Conservation (phyloP, 64 coral and sea anemone genomes). For the Montipora cactus region DNA sequence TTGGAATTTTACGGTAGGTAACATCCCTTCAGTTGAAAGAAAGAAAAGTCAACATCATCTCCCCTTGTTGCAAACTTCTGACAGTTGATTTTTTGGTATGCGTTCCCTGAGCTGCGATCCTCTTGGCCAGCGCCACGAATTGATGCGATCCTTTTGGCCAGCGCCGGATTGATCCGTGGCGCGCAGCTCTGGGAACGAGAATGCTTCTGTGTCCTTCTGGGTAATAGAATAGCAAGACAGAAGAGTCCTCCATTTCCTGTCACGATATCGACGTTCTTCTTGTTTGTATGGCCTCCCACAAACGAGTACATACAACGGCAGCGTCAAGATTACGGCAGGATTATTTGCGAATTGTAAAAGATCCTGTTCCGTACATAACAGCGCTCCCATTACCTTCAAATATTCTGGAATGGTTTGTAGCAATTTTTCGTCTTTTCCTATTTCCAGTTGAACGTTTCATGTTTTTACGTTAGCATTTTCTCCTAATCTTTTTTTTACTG, state of each 20-base stretch:
- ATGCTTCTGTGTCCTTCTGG: too few species aligned
- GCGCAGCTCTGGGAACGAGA: not conserved
- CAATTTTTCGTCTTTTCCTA: not conserved
- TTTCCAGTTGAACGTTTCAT: not conserved
- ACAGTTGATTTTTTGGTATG: too few species aligned
- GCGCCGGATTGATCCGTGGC: too few species aligned
- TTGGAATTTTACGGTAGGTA: too few species aligned
- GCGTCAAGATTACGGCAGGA: constrained; percentile 95
- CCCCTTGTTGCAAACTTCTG: too few species aligned
- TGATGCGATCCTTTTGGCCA: too few species aligned
- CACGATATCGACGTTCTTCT: not conserved
- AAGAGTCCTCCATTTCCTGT: not conserved
- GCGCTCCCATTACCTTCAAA: constrained; percentile 94
- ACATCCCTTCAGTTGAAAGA: too few species aligned
- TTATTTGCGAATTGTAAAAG: constrained; percentile 92
- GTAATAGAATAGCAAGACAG: not conserved
- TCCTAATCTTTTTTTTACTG: not conserved
- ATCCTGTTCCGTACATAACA: constrained; percentile 96
- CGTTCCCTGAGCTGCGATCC: too few species aligned
- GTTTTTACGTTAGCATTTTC: not conserved
- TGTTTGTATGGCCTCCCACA: constrained; percentile 84
- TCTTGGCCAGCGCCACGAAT: too few species aligned
- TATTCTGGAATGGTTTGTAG: constrained; percentile 91
- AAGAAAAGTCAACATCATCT: too few species aligned
- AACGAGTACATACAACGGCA: constrained; percentile 93